Percentiles rank a stretch among this genome's conserved stretches.
These are phyloP conservation scores for Marmota flaviventris DNA, from an alignment of 2,113 vertebrate genomes.

Conservation along the genomic window DNA sequence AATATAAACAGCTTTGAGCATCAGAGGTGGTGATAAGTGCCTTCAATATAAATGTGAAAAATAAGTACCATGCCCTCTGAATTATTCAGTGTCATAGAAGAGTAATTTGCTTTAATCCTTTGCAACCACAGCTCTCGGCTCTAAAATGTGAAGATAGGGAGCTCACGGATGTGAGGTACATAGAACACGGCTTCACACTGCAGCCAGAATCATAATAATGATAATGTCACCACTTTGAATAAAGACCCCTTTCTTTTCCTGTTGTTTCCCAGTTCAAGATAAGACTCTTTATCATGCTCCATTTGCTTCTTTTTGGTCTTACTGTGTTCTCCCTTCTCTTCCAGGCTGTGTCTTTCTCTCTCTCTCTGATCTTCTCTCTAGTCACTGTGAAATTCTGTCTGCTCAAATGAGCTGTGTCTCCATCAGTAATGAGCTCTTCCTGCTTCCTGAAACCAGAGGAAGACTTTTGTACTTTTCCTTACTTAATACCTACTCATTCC, in stretches of 20 bases:
- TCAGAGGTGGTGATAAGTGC: slow-evolving; percentile 15
- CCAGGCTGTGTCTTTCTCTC: background rate
- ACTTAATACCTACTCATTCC: background rate
- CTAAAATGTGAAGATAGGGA: too few species aligned
- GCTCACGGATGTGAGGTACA: background rate
- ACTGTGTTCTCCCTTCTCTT: background rate
- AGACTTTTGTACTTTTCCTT: background rate
- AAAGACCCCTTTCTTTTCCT: background rate
- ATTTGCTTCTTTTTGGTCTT: background rate
- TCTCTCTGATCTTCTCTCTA: background rate
- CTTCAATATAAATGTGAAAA: slow-evolving; percentile 13
- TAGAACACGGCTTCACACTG: background rate
- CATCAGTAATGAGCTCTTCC: background rate
- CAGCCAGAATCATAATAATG: background rate
- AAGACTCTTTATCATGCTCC: background rate
- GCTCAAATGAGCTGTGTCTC: background rate
- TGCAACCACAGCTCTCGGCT: background rate
- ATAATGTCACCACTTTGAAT: background rate
- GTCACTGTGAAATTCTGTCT: background rate
- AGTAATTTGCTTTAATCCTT: slow-evolving; percentile 48
- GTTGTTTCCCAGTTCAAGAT: background rate
- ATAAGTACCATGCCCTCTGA: slow-evolving; percentile 32
- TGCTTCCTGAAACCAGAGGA: background rate
- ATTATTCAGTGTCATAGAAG: background rate
- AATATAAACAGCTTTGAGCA: slow-evolving; percentile 50